Conservation (phyloP, 2,113 vertebrate species). For the Chascanopsetta lugubris region DNA sequence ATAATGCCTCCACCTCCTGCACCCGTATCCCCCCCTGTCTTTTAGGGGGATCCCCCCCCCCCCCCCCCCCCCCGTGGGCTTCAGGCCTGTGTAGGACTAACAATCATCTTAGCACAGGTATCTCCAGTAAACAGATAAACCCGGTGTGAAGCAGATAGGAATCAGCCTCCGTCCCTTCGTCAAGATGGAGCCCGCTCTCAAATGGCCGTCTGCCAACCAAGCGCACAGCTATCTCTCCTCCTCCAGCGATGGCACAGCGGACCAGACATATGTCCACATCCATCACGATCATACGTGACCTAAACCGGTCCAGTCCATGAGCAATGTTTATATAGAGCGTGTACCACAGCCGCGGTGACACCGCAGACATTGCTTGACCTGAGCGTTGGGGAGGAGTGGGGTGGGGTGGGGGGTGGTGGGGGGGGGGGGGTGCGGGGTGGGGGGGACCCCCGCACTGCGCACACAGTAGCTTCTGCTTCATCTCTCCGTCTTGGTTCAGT, state of each 20-base stretch:
- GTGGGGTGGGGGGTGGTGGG: too few species aligned
- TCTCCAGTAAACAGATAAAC: slow-evolving; percentile 36
- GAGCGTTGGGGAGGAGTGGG: too few species aligned
- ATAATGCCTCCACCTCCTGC: neutral
- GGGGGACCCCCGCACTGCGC: too few species aligned
- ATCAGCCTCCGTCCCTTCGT: slow-evolving; percentile 54
- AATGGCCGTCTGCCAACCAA: slow-evolving; percentile 52
- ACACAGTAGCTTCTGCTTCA: too few species aligned
- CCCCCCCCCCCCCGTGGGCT: too few species aligned
- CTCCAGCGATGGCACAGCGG: slow-evolving; percentile 27
- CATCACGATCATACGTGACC: slow-evolving; percentile 55
- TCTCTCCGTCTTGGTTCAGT: too few species aligned
- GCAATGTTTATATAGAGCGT: slow-evolving; percentile 20
- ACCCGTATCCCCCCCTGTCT: slow-evolving; percentile 3
- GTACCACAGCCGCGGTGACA: slow-evolving; percentile 18
- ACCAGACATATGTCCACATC: slow-evolving; percentile 59
- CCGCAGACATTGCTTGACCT: slow-evolving; percentile 15
- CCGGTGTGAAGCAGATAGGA: slow-evolving; percentile 47
- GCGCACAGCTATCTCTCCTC: slow-evolving; percentile 36
- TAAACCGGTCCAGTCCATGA: slow-evolving; percentile 31
- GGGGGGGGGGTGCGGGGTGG: too few species aligned
- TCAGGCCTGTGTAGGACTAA: slow-evolving; percentile 49
- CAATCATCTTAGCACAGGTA: slow-evolving; percentile 44
- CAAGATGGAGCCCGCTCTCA: slow-evolving; percentile 57
- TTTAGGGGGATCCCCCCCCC: neutral